Evolutionary conservation across 2,888 invertebrate genomes (phyloP).

Genomic region (Subacronicta megacephala): DNA sequence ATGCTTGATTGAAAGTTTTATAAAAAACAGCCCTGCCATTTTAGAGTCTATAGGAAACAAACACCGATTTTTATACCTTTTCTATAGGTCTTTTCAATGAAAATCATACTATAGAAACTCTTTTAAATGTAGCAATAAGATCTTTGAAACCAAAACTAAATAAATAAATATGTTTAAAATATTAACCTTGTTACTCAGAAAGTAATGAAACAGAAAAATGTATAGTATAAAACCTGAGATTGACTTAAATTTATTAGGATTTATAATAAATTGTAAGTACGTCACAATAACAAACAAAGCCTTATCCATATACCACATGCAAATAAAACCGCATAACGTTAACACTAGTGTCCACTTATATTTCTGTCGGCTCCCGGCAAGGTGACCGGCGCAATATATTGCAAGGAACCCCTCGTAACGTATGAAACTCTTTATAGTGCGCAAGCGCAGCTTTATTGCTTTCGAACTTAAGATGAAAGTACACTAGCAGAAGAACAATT

Average conservation of each 20-base stretch:
- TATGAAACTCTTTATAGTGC: constrained; percentile 66
- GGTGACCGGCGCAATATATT: constrained; percentile 52
- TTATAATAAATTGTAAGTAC: background rate
- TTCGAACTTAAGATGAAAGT: constrained; percentile 42
- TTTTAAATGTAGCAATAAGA: too few relatives aligned
- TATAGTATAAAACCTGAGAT: too few relatives aligned
- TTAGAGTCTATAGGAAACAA: too few relatives aligned
- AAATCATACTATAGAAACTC: too few relatives aligned
- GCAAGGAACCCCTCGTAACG: constrained; percentile 66
- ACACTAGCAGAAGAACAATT: constrained; percentile 24
- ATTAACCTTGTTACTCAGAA: too few relatives aligned
- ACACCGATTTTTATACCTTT: too few relatives aligned
- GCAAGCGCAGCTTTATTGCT: constrained; percentile 69
- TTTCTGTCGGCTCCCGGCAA: constrained; percentile 62
- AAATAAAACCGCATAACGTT: constrained; percentile 62
- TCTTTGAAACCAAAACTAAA: too few relatives aligned
- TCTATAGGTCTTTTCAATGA: too few relatives aligned
- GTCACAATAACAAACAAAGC: background rate
- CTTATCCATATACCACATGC: constrained; percentile 31
- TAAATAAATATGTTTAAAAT: too few relatives aligned
- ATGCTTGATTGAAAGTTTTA: too few relatives aligned
- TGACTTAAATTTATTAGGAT: background rate
- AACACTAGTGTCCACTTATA: constrained; percentile 64
- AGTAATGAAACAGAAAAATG: too few relatives aligned
- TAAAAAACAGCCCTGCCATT: too few relatives aligned